Percentiles rank a stretch among this genome's conserved stretches.
Conservation (phyloP, 1,140 invertebrate species). For the Oncopeltus fasciatus region DNA sequence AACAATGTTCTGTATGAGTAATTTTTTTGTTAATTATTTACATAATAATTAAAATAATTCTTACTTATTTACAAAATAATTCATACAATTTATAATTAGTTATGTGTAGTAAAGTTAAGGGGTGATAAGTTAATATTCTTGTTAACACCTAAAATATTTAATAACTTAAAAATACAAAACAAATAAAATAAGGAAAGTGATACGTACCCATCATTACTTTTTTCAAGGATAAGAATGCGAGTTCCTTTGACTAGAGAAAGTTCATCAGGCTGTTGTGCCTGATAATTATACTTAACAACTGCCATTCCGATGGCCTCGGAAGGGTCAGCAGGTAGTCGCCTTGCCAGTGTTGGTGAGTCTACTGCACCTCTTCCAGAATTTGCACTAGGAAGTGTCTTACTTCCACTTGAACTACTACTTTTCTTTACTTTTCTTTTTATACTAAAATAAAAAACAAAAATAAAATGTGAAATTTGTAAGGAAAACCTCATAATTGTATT, state of each 20-base stretch:
- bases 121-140: too few species aligned
- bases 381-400: constrained; percentile 72
- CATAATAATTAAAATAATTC: too few species aligned
- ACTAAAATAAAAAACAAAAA: constrained; percentile 34
- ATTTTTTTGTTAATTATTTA: too few species aligned
- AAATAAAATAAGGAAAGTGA: background rate
- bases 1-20: too few species aligned
- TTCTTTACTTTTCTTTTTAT: constrained; percentile 89
- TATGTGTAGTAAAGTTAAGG: too few species aligned
- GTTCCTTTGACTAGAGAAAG: constrained; percentile 82
- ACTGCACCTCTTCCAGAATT: constrained; percentile 51
- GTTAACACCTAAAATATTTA: too few species aligned
- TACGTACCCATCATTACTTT: constrained; percentile 76
- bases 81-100: too few species aligned
- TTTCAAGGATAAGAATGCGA: constrained; percentile 87
- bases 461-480: too few species aligned
- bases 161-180: background rate
- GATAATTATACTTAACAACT: constrained; percentile 94
- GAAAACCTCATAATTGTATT: too few species aligned
- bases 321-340: constrained; percentile 61
- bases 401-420: constrained; percentile 48
- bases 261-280: constrained; percentile 93
- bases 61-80: too few species aligned
- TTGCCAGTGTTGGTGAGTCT: constrained; percentile 59
- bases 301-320: constrained; percentile 78